phyloP scores from a whole-genome alignment of 2,113 vertebrate species.

The Colossoma macropomum region DNA sequence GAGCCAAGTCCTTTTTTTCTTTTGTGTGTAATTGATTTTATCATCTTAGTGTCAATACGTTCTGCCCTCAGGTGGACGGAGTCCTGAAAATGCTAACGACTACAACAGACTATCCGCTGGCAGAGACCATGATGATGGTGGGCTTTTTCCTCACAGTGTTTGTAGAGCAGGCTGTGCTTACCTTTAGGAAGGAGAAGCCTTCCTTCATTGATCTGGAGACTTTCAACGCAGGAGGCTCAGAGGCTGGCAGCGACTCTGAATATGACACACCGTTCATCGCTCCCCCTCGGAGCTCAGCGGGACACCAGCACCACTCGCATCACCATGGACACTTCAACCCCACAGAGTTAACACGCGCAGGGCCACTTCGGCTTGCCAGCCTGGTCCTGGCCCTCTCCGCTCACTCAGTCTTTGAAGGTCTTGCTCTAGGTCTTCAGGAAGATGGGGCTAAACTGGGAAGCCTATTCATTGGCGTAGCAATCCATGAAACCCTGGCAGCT shows the following conservation, averaged over 20 bases:
- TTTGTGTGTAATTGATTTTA: background rate
- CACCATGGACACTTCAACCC: constrained; percentile 74
- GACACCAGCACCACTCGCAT: constrained; percentile 59
- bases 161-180: constrained; percentile 88
- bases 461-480: constrained; percentile 86
- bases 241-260: constrained; percentile 91
- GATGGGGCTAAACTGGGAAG: constrained; percentile 77
- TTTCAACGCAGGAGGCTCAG: constrained; percentile 87
- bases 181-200: constrained; percentile 86
- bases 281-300: constrained; percentile 10
- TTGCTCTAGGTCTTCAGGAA: constrained; percentile 92
- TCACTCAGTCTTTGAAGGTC: constrained; percentile 89
- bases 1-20: background rate
- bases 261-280: constrained; percentile 89
- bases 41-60: background rate
- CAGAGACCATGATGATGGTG: constrained; percentile 90
- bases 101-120: constrained; percentile 85
- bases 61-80: constrained; percentile 74
- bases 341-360: constrained; percentile 72
- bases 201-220: constrained; percentile 94
- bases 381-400: constrained; percentile 87
- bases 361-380: constrained; percentile 84
- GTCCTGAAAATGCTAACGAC: constrained; percentile 79
- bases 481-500: constrained; percentile 88
- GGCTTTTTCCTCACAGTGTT: constrained; percentile 92